These are phyloP conservation scores for Tachina lurida DNA, from an alignment of 2,888 invertebrate species.

Conservation along the genomic window DNA sequence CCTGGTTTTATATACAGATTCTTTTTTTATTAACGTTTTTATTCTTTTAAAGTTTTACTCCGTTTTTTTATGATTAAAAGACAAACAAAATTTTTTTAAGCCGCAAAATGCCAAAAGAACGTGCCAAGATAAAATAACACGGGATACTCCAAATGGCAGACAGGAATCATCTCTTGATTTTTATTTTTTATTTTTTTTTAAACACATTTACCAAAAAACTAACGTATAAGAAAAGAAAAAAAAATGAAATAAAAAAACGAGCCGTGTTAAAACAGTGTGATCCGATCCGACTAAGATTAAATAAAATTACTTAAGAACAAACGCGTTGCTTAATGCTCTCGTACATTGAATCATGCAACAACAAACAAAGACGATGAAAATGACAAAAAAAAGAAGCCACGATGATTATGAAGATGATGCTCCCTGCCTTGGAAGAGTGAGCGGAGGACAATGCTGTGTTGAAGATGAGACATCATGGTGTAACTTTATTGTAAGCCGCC, in stretches of 20 bases:
- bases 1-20: constrained; percentile 19
- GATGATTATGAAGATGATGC: constrained; percentile 36
- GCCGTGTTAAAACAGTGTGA: constrained; percentile 67
- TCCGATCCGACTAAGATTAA: constrained; percentile 71
- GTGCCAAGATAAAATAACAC: constrained; percentile 71
- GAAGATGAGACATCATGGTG: constrained; percentile 38
- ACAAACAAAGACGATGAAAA: constrained; percentile 42
- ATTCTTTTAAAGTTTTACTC: constrained; percentile 12
- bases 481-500: constrained; percentile 66
- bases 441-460: constrained; percentile 39
- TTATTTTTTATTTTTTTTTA: constrained; percentile 18
- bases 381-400: constrained; percentile 9
- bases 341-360: constrained; percentile 52
- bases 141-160: constrained; percentile 65
- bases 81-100: constrained; percentile 38
- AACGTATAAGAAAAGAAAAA: background rate
- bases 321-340: constrained; percentile 65
- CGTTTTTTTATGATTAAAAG: constrained; percentile 61
- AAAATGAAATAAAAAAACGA: constrained; percentile 26
- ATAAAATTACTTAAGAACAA: constrained; percentile 69
- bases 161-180: constrained; percentile 55
- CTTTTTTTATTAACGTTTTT: background rate
- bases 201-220: constrained; percentile 20
- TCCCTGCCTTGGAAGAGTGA: constrained; percentile 6
- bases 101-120: constrained; percentile 67